Percentiles rank a stretch among this genome's conserved stretches.
Conservation (phyloP, 2,113 vertebrate genomes). For the Ceyx margarethae region DNA sequence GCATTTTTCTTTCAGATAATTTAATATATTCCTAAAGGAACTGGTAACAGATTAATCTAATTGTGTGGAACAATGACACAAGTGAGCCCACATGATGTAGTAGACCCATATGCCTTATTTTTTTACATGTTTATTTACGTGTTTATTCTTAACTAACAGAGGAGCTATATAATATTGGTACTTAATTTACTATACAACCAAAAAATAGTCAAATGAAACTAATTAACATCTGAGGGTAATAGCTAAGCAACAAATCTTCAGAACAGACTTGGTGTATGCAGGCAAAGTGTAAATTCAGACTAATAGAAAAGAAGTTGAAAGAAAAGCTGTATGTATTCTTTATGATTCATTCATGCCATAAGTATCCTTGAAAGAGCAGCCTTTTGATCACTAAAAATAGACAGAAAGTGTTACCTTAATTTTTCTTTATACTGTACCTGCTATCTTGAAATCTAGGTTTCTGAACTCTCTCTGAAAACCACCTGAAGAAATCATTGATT, state of each 20-base stretch:
- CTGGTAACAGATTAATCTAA: not conserved
- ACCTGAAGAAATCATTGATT: not conserved
- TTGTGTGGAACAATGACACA: not conserved
- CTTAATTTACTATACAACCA: not conserved
- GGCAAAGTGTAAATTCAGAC: not conserved
- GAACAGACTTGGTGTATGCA: not conserved
- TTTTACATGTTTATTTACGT: rapidly evolving
- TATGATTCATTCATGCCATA: not conserved
- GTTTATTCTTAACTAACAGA: not conserved
- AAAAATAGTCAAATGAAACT: not conserved
- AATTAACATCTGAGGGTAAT: not conserved
- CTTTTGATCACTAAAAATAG: not conserved
- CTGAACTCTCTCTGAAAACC: not conserved
- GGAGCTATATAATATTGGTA: not conserved
- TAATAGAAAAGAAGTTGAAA: not conserved
- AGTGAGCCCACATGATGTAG: not conserved
- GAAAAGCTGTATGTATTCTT: not conserved
- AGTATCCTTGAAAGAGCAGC: not conserved
- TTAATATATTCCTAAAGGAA: not conserved
- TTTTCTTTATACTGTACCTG: not conserved
- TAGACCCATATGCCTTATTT: not conserved
- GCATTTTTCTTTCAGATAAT: not conserved
- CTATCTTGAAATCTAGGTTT: not conserved
- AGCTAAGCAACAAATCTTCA: not conserved
- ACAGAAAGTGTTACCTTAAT: not conserved